phyloP scores from a whole-genome alignment of 2,113 vertebrate genomes.

The Centropus unirufus region DNA sequence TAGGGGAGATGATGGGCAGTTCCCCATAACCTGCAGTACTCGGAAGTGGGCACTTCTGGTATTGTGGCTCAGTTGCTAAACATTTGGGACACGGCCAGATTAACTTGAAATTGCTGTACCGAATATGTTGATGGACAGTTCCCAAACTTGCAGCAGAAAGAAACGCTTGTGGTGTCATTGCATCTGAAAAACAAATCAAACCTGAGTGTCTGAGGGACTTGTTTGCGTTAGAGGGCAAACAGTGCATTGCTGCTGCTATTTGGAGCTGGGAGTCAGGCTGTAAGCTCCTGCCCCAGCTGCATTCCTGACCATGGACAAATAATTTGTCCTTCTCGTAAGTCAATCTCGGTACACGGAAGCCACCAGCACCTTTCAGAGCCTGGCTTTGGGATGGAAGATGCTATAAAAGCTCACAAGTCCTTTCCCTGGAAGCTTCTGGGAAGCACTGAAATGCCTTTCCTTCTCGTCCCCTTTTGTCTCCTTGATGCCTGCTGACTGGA shows the following conservation, averaged over 20 bases:
- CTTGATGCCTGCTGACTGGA: not conserved
- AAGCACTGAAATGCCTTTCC: not conserved
- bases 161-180: not conserved
- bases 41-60: not conserved
- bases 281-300: not conserved
- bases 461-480: not conserved
- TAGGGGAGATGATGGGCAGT: not conserved
- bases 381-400: not conserved
- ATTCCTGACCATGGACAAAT: not conserved
- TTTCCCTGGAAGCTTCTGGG: not conserved
- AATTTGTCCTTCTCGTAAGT: not conserved
- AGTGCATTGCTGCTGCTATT: not conserved
- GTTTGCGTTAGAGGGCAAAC: not conserved
- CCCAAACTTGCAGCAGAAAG: not conserved
- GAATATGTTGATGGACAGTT: not conserved
- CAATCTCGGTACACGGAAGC: not conserved
- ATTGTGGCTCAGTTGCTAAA: not conserved
- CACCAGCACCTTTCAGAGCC: not conserved
- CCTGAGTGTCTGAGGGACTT: not conserved
- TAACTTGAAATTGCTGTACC: not conserved
- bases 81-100: not conserved
- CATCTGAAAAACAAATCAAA: not conserved
- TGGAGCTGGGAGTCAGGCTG: not conserved
- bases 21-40: not conserved
- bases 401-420: not conserved